A percentile compares a stretch with the other conserved stretches of the same genome.
phyloP scores from a whole-genome alignment of 2,888 invertebrate genomes.

The Catocala sponsa region DNA sequence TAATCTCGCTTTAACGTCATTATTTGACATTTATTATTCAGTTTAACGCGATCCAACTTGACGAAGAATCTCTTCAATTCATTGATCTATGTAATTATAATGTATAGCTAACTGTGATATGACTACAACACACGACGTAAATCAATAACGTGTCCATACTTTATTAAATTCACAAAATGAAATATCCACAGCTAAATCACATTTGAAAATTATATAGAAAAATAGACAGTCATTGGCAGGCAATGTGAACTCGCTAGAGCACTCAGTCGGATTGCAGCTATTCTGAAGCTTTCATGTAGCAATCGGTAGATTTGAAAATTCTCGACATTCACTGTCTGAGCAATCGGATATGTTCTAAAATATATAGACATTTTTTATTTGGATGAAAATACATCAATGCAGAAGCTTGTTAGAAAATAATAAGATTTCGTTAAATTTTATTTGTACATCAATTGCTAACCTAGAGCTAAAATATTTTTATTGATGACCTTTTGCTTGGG shows the following conservation, averaged over 20 bases:
- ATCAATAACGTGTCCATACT: too few species aligned
- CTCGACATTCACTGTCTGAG: constrained; percentile 63
- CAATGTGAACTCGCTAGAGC: constrained; percentile 66
- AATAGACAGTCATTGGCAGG: constrained; percentile 64
- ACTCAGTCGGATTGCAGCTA: constrained; percentile 78
- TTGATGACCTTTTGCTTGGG: too few species aligned
- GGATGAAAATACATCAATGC: too few species aligned
- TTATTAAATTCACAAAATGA: not conserved
- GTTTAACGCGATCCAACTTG: constrained; percentile 16
- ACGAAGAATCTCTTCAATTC: constrained; percentile 20
- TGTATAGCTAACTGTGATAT: constrained; percentile 10
- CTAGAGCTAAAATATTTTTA: too few species aligned
- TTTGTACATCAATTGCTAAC: too few species aligned
- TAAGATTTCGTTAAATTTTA: too few species aligned
- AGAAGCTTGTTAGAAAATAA: too few species aligned
- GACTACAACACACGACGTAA: too few species aligned
- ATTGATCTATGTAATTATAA: constrained; percentile 30
- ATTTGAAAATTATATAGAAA: constrained; percentile 56
- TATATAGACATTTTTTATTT: too few species aligned
- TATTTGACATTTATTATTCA: constrained; percentile 8
- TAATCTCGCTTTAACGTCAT: too few species aligned
- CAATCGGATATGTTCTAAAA: constrained; percentile 25
- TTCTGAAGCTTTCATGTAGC: constrained; percentile 63
- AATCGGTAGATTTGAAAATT: constrained; percentile 75
- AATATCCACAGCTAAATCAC: constrained; percentile 51